Evolutionary conservation across 2,888 invertebrate species (phyloP).

Genomic region (Phytoseiulus persimilis): DNA sequence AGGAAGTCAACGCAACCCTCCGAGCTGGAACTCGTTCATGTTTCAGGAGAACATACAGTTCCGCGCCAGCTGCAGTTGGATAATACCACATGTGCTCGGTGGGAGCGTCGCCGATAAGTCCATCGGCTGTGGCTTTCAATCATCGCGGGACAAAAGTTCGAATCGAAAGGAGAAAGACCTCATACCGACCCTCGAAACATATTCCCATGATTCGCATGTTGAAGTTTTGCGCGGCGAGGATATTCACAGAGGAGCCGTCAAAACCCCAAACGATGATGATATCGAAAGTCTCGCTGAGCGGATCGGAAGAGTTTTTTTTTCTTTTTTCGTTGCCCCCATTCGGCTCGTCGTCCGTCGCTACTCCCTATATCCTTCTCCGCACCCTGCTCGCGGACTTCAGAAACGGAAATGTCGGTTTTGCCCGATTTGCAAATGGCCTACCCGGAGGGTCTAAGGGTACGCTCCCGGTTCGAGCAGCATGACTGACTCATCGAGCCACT

Average conservation of each 20-base stretch:
- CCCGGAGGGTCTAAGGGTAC: neutral
- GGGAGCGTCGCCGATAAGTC: neutral
- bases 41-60: too few relatives aligned
- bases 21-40: too few relatives aligned
- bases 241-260: neutral
- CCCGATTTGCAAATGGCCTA: neutral
- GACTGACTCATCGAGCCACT: neutral
- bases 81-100: neutral
- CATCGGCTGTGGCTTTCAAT: neutral
- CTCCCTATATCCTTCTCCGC: neutral
- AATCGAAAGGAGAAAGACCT: neutral
- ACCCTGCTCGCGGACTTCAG: neutral
- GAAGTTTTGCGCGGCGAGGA: neutral
- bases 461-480: neutral
- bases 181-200: neutral
- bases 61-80: neutral
- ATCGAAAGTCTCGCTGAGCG: neutral
- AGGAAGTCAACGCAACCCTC: too few relatives aligned
- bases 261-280: neutral
- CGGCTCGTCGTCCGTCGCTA: neutral
- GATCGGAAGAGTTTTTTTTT: neutral
- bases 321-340: neutral
- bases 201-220: neutral
- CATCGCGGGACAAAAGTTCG: neutral
- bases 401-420: conserved; percentile 5